Evolutionary conservation across 2,113 vertebrate genomes (phyloP).

Genomic region (Carlito syrichta): DNA sequence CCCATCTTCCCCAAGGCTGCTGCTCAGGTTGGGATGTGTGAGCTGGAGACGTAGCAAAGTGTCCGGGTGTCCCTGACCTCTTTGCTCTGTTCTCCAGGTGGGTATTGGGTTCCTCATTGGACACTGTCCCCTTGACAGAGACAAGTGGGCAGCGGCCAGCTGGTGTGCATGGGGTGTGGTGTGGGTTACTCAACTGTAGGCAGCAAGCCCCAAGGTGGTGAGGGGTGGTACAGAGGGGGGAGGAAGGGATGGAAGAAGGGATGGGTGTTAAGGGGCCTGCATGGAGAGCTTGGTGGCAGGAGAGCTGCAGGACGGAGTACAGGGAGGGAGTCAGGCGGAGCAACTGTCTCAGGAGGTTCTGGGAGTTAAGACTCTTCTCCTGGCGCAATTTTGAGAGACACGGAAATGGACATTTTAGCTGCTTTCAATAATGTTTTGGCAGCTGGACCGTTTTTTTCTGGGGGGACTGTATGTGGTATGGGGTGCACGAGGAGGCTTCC

Average conservation of each 20-base stretch:
- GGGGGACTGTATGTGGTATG: neutral
- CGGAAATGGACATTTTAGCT: rapidly evolving
- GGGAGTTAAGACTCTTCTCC: neutral
- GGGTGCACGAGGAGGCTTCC: rapidly evolving
- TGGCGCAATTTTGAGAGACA: neutral
- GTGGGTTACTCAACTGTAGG: neutral
- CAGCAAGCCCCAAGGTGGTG: rapidly evolving
- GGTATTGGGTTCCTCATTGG: neutral
- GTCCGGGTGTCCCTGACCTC: neutral
- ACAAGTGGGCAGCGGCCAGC: no score
- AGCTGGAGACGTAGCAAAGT: neutral
- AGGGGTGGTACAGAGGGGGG: neutral
- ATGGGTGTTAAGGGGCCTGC: rapidly evolving
- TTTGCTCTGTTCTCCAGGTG: neutral
- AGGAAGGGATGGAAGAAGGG: neutral
- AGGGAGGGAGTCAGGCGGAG: neutral
- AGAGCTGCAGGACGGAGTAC: rapidly evolving
- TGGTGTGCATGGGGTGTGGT: no score
- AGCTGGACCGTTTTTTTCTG: neutral
- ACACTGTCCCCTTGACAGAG: no score
- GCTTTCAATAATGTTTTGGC: neutral
- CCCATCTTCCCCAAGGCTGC: neutral
- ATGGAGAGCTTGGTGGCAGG: neutral
- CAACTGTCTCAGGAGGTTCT: rapidly evolving
- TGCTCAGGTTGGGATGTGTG: neutral